Evolutionary conservation across 2,797 vertebrate genomes (phyloP), one percentile per base, ranked within the genome.

Genomic region (Paratrypauchen microcephalus): DNA sequence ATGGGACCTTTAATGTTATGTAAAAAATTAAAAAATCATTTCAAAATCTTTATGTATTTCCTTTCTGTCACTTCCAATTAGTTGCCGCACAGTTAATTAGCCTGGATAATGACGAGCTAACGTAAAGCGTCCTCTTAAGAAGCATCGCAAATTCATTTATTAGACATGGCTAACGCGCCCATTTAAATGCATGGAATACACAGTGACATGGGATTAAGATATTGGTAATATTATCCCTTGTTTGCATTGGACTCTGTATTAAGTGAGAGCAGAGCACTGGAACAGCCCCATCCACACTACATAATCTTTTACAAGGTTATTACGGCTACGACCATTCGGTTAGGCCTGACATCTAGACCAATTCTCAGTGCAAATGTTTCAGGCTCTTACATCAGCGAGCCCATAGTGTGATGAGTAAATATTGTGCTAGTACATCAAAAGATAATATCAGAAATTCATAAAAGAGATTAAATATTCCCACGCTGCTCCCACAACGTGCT

Each of bases 61-160:
- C 87, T 67, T 63, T 71, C 74, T 76, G 79, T 89, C 78, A 86
- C 68, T 76, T 62, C 73, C 77, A 88, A 86, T 92, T 90, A 86
- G 67, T 82, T 24, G 65, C 87, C 78, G 86, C 84, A 72, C 75
- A 82, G 83, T 91, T 89, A 91, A 93, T 94, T 92, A 90, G 84
- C 72, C 79, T 70, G 66, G 76, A 86, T 91, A 90, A 92, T 92
- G 88, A 88, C 85, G 65, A 56, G 76, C 83, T 81, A 81, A 84
- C 82, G 83, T 83, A 90, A 86, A 73, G 83, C 69, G 74, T 87
- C 80, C 79, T 69, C 73, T 56, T 68, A 82, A 86, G 56, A 83
- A 84, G 83, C 83, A 54, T 79, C 28, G 62, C 82, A 89, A 88
- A 90, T 92, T 89, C 79, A 88, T 80, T 91, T 86, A 84, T 61